Evolutionary conservation across 2,113 vertebrate genomes (phyloP).

Genomic region (Ariopsis seemanni): DNA sequence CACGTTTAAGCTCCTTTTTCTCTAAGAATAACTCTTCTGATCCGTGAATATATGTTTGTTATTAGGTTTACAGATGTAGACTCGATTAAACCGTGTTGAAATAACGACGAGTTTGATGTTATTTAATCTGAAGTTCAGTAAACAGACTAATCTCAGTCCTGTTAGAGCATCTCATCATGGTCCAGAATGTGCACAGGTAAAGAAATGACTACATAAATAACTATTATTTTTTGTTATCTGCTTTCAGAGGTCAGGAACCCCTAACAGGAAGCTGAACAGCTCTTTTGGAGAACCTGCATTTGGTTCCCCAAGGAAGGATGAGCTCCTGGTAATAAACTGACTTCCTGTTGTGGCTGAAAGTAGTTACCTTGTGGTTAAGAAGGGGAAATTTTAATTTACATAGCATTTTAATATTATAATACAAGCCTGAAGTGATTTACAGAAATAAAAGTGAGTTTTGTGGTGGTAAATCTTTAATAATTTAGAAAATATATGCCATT

Average conservation of each 20-base stretch:
- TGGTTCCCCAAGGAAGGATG: constrained; percentile 49
- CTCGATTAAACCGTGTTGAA: not conserved
- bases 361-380: not conserved
- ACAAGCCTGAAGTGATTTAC: not conserved
- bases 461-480: too few species aligned
- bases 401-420: not conserved
- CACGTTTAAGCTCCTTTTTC: not conserved
- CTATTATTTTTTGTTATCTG: not conserved
- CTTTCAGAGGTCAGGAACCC: constrained; percentile 28
- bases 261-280: constrained; percentile 70
- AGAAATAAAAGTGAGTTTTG: not conserved
- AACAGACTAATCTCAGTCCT: not conserved
- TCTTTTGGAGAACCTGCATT: constrained; percentile 74
- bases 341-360: not conserved
- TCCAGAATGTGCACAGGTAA: not conserved
- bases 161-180: not conserved
- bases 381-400: too few species aligned
- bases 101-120: not conserved
- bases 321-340: constrained; percentile 52
- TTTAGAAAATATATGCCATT: too few species aligned
- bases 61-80: not conserved
- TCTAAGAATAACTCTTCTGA: not conserved
- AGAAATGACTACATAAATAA: too few species aligned
- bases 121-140: not conserved
- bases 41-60: not conserved